Evolutionary conservation across 2,888 invertebrate genomes (phyloP).

Genomic region (Rhingia rostrata): DNA sequence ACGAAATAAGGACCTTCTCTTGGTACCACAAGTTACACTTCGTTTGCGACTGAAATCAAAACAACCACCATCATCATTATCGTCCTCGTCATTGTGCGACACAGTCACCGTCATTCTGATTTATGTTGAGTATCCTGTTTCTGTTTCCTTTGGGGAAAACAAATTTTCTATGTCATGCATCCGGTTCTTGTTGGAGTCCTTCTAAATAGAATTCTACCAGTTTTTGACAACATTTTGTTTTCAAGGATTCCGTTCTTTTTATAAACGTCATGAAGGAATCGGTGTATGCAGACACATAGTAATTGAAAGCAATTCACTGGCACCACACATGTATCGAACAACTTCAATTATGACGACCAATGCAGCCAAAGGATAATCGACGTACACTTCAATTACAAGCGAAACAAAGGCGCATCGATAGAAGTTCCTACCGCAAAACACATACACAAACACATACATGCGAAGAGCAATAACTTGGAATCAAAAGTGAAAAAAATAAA

Average conservation of each 20-base stretch:
- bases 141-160: constrained; percentile 8
- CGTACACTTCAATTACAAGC: constrained; percentile 68
- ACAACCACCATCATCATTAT: constrained; percentile 19
- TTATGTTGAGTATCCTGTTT: constrained; percentile 51
- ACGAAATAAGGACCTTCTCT: constrained; percentile 25
- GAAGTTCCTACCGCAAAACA: not conserved
- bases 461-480: constrained; percentile 49
- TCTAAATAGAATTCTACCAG: not conserved
- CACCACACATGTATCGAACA: not conserved
- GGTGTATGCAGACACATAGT: constrained; percentile 38
- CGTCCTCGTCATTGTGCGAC: constrained; percentile 12
- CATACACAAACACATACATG: not conserved
- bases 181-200: not conserved
- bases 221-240: not conserved
- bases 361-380: constrained; percentile 60
- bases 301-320: constrained; percentile 56
- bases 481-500: constrained; percentile 30
- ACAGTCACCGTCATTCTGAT: constrained; percentile 14
- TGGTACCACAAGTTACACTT: not conserved
- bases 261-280: constrained; percentile 40
- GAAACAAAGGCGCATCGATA: constrained; percentile 42
- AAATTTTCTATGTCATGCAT: not conserved
- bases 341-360: constrained; percentile 13
- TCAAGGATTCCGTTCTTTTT: not conserved
- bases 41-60: not conserved